Evolutionary conservation across 1,140 invertebrate genomes (phyloP).

Genomic region (Lepidostoma basale): DNA sequence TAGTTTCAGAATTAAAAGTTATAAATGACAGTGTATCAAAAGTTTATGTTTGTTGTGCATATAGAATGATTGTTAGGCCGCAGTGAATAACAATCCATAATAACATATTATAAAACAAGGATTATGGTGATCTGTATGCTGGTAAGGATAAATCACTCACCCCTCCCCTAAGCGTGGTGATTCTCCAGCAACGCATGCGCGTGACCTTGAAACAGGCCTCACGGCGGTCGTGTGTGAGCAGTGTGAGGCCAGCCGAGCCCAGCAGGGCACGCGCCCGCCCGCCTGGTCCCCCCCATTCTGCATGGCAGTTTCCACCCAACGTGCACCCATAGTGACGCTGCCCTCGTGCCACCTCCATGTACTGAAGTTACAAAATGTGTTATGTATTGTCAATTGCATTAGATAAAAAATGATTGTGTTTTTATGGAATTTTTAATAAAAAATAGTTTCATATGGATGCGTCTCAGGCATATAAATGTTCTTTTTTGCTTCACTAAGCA

Average conservation of each 20-base stretch:
- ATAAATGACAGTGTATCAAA: too few relatives aligned
- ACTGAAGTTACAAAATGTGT: conserved; percentile 70
- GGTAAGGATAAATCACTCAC: not conserved
- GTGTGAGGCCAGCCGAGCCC: conserved; percentile 37
- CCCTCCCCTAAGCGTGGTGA: conserved; percentile 84
- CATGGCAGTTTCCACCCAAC: conserved; percentile 70
- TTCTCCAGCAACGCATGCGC: conserved; percentile 94
- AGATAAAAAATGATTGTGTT: too few relatives aligned
- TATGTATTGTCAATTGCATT: too few relatives aligned
- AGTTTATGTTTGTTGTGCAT: too few relatives aligned
- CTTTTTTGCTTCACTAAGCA: too few relatives aligned
- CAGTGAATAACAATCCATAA: too few relatives aligned
- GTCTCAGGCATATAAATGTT: too few relatives aligned
- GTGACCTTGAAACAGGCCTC: conserved; percentile 92
- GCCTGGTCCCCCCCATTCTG: conserved; percentile 48
- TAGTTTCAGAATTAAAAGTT: too few relatives aligned
- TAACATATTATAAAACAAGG: too few relatives aligned
- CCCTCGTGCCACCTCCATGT: conserved; percentile 78
- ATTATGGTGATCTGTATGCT: not conserved
- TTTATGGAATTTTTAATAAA: too few relatives aligned
- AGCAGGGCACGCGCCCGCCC: conserved; percentile 30
- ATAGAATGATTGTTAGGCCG: too few relatives aligned
- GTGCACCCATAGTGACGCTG: conserved; percentile 89
- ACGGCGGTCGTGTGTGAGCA: conserved; percentile 52
- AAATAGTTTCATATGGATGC: too few relatives aligned